Evolutionary conservation across 1,140 invertebrate species (phyloP), one percentile per base, ranked within the genome.

Genomic region (Penaeus indicus): DNA sequence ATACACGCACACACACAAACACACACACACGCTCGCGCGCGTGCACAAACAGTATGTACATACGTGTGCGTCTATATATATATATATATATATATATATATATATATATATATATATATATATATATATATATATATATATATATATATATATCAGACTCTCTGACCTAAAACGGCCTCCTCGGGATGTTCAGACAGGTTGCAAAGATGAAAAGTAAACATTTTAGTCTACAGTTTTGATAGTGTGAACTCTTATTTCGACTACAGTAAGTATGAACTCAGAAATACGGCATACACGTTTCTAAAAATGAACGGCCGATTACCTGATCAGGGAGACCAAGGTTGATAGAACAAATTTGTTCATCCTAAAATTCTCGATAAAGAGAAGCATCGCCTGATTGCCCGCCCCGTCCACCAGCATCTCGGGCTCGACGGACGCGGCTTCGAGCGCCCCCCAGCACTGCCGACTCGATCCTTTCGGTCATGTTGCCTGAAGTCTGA

Each of bases 111-210:
- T 32, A 32, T 32, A 32, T 32, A 32, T 32, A 1, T 32, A 32
- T 32, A 32, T 32, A 32, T 32, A 32, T 32, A 32, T 32, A 32
- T 32, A 32, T 32, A 32, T 32, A 32, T 2, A 32, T 32, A 32
- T 32, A 32, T 2, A 32, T 32, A 32, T 32, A 32, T 32, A 32
- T 2, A 32, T 32, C n/a, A n/a, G n/a, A n/a, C 89, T 69, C 77
- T 75, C 81, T 90, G 89, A 21, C 87, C 89, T 25, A 27, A 11
- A 63, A 87, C 75, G 63, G 82, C 84, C 7, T 60, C 67, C 38
- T 87, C 89, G 38, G 32, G 60, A 64, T 90, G 72, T 18, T 54
- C 61, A 19, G 78, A 42, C 25, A 90, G 72, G 85, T 90, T 67
- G 32, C 89, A 90, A 42, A 90, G 67, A 85, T 90, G 72, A 5